These are phyloP conservation scores for Agelastica alni DNA, from an alignment of 2,888 invertebrate genomes.

Conservation along the genomic window DNA sequence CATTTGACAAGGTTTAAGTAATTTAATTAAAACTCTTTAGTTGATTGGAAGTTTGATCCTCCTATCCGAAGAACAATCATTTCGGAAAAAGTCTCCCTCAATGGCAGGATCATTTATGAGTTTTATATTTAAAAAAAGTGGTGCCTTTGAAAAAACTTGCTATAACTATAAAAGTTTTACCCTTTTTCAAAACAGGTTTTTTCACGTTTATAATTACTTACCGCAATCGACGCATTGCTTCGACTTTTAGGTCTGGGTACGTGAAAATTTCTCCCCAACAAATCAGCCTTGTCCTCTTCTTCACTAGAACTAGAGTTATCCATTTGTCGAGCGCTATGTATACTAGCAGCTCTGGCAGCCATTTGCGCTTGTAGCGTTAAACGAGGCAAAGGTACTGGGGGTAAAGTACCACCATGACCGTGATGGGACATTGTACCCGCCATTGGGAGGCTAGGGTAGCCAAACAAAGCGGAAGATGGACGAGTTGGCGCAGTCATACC, in stretches of 20 bases:
- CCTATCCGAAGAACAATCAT: too few relatives aligned
- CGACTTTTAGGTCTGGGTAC: constrained; percentile 84
- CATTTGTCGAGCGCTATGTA: constrained; percentile 55
- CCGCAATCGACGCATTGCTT: constrained; percentile 68
- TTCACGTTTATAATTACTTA: too few relatives aligned
- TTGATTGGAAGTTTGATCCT: too few relatives aligned
- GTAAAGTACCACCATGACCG: constrained; percentile 54
- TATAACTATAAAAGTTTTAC: too few relatives aligned
- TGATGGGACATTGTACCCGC: constrained; percentile 56
- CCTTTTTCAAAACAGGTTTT: too few relatives aligned
- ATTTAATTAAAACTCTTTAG: too few relatives aligned
- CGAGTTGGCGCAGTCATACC: constrained; percentile 68
- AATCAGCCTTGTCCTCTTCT: constrained; percentile 76
- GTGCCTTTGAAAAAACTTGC: too few relatives aligned
- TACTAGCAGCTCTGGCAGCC: constrained; percentile 48
- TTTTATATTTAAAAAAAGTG: too few relatives aligned
- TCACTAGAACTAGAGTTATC: constrained; percentile 64
- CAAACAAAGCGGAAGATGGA: constrained; percentile 83
- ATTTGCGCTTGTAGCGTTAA: constrained; percentile 59
- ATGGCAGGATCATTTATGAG: too few relatives aligned
- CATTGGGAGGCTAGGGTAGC: constrained; percentile 68
- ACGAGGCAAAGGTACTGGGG: constrained; percentile 74
- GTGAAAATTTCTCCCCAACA: constrained; percentile 72
- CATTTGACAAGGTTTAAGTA: too few relatives aligned
- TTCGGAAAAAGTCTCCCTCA: too few relatives aligned